These are phyloP conservation scores for Halcyon senegalensis DNA, from an alignment of 2,113 vertebrate genomes.

Conservation along the genomic window DNA sequence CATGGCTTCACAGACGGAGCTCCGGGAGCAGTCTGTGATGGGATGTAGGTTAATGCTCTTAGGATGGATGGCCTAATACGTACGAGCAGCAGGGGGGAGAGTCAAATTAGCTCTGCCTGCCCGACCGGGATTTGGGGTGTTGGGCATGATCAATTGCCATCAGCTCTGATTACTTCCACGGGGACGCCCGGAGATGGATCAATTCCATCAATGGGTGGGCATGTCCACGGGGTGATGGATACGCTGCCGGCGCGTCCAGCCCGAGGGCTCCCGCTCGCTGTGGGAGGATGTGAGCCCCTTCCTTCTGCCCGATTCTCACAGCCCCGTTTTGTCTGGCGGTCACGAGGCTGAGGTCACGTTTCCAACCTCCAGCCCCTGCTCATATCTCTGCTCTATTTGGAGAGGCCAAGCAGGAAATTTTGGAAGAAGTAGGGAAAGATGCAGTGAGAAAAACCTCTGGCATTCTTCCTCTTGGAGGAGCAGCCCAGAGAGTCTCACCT, in stretches of 20 bases:
- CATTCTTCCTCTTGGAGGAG: neutral
- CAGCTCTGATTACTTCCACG: constrained; percentile 70
- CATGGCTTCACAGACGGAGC: fast-evolving
- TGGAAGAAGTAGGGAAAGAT: neutral
- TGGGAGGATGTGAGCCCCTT: neutral
- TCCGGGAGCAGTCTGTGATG: neutral
- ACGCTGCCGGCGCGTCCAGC: neutral
- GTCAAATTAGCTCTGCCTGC: constrained; percentile 59
- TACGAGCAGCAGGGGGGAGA: constrained; percentile 47
- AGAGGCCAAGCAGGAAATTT: neutral
- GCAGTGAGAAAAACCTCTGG: neutral
- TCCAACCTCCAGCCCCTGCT: neutral
- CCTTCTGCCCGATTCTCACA: neutral
- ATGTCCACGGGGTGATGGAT: constrained; percentile 61
- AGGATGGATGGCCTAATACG: constrained; percentile 57
- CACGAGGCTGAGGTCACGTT: fast-evolving
- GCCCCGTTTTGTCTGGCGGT: neutral
- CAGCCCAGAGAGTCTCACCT: neutral
- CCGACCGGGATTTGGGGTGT: constrained; percentile 14
- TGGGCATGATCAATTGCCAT: constrained; percentile 70
- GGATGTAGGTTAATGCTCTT: constrained; percentile 61
- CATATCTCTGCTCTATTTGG: neutral
- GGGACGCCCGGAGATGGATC: constrained; percentile 65
- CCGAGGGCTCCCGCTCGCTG: neutral
- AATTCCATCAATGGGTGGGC: constrained; percentile 63